Evolutionary conservation across 1,140 invertebrate species (phyloP).

Genomic region (Drosophila kikkawai): DNA sequence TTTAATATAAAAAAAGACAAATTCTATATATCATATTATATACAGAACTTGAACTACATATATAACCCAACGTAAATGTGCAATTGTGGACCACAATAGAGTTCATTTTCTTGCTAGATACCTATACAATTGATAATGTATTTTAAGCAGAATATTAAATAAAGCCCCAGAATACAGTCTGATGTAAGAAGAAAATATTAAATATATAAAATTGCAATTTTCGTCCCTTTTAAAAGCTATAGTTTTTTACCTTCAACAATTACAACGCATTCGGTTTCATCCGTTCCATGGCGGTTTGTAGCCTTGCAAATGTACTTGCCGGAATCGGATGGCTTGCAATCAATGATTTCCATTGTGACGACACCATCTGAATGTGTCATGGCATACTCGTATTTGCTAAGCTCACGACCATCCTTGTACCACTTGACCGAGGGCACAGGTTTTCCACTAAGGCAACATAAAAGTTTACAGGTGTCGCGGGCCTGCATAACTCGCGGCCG

Average conservation of each 20-base stretch:
- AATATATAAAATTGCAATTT: background rate
- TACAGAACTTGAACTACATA: background rate
- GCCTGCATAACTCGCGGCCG: slow-evolving; percentile 99
- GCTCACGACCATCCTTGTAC: slow-evolving; percentile 97
- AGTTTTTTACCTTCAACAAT: slow-evolving; percentile 95
- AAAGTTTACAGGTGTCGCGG: slow-evolving; percentile 96
- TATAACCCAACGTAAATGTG: background rate
- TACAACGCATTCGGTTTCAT: slow-evolving; percentile 97
- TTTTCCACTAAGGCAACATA: slow-evolving; percentile 97
- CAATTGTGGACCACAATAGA: background rate
- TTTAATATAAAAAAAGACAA: too few relatives aligned
- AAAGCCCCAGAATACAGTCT: background rate
- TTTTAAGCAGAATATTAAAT: background rate
- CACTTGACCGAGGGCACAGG: slow-evolving; percentile 96
- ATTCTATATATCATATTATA: background rate
- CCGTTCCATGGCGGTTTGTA: slow-evolving; percentile 95
- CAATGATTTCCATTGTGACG: slow-evolving; percentile 97
- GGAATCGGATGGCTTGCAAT: slow-evolving; percentile 96
- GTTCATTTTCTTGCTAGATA: background rate
- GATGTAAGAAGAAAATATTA: background rate
- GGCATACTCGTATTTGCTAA: slow-evolving; percentile 95
- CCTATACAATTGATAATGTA: background rate
- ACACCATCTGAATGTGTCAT: slow-evolving; percentile 97
- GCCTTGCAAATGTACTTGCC: slow-evolving; percentile 98
- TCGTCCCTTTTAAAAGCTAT: background rate